Percentiles rank a stretch among this genome's conserved stretches.
phyloP scores from a whole-genome alignment of 2,113 vertebrate species.

The Sminthopsis crassicaudata region DNA sequence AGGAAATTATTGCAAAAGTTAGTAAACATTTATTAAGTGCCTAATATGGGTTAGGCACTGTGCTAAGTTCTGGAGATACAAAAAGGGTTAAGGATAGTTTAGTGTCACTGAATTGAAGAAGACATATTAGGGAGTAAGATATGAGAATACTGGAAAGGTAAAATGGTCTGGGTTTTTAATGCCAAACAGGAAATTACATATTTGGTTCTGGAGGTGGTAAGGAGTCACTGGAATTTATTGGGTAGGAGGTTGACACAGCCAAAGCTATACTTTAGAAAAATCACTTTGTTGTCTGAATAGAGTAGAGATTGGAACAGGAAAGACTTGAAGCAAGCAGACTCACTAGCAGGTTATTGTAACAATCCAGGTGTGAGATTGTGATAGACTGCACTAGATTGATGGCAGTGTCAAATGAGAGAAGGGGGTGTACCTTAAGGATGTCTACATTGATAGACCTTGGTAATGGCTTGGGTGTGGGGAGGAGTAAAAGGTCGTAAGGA shows the following conservation, averaged over 20 bases:
- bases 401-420: not conserved
- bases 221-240: not conserved
- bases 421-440: not conserved
- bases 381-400: not conserved
- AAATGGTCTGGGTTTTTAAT: not conserved
- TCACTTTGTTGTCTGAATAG: not conserved
- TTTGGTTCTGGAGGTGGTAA: not conserved
- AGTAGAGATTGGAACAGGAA: not conserved
- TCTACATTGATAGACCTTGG: not conserved
- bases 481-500: not conserved
- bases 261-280: not conserved
- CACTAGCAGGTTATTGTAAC: not conserved
- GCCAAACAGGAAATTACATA: not conserved
- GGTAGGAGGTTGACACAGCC: not conserved
- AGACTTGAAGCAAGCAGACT: not conserved
- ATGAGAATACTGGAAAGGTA: not conserved
- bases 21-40: not conserved
- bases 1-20: not conserved
- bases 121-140: not conserved
- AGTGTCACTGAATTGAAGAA: not conserved
- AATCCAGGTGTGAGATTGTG: not conserved
- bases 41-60: not conserved
- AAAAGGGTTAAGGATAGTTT: not conserved
- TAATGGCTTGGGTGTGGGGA: not conserved
- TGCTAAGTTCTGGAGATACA: not conserved